A percentile compares a stretch with the other conserved stretches of the same genome.
Conservation (phyloP, 2,113 vertebrate species). For the Neotragus pygmaeus region DNA sequence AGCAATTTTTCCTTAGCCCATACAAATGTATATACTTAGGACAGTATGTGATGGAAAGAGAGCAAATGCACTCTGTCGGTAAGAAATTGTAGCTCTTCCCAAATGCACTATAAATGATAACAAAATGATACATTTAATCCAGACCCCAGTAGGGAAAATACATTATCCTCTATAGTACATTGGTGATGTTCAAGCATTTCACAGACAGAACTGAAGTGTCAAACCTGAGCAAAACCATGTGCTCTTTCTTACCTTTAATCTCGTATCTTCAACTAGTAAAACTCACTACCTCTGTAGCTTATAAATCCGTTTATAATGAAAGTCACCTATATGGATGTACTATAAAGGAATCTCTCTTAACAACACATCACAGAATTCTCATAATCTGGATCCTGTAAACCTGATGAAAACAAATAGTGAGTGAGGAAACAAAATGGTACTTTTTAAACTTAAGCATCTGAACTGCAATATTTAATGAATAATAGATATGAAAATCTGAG, state of each 20-base stretch:
- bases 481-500: not conserved
- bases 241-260: not conserved
- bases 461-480: not conserved
- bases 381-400: constrained; percentile 1
- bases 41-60: not conserved
- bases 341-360: not conserved
- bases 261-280: not conserved
- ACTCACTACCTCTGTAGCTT: not conserved
- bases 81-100: constrained; percentile 4
- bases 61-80: not conserved
- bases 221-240: not conserved
- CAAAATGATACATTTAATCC: not conserved
- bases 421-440: not conserved
- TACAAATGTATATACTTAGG: not conserved
- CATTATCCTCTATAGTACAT: not conserved
- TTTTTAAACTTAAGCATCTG: not conserved
- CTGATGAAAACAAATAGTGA: not conserved
- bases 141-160: not conserved
- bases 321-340: not conserved
- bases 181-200: not conserved
- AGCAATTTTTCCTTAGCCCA: not conserved
- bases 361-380: not conserved
- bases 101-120: not conserved
- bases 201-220: not conserved
- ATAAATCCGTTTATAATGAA: constrained; percentile 7